Conservation (phyloP, 2,797 vertebrate species). For the Mus caroli region DNA sequence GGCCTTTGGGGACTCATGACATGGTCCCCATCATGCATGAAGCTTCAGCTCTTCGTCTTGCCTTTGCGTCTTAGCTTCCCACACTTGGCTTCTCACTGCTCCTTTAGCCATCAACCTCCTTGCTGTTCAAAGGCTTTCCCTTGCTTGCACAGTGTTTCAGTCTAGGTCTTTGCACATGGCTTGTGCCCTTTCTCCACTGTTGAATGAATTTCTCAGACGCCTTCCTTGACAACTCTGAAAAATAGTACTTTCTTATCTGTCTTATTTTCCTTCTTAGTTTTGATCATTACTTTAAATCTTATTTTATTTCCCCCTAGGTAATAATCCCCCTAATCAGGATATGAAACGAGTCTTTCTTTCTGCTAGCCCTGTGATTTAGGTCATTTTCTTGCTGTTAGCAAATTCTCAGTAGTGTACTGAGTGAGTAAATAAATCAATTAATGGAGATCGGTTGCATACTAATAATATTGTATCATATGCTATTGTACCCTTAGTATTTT, state of each 20-base stretch:
- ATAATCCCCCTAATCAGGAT: not conserved
- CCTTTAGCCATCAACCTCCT: not conserved
- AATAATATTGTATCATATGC: not conserved
- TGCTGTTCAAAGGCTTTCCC: not conserved
- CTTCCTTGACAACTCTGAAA: not conserved
- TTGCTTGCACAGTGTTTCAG: conserved; percentile 10
- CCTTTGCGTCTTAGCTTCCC: not conserved
- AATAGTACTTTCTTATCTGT: not conserved
- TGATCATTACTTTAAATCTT: not conserved
- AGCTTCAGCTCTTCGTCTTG: not conserved
- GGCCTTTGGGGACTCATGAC: too few species aligned
- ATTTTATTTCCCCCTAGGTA: not conserved
- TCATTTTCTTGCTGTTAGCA: not conserved
- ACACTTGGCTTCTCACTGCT: not conserved
- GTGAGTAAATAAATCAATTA: not conserved
- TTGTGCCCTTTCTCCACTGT: not conserved
- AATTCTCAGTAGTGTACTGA: not conserved
- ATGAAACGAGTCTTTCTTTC: not conserved
- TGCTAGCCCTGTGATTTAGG: not conserved
- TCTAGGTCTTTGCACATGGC: not conserved
- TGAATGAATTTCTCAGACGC: not conserved
- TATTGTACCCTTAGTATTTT: not conserved
- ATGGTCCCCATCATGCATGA: not conserved
- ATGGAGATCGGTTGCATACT: not conserved
- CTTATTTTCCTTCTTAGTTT: not conserved